Percentiles rank a stretch among this genome's conserved stretches.
Evolutionary conservation across 2,113 vertebrate genomes (phyloP).

Genomic region (Tricholaema leucomelas): DNA sequence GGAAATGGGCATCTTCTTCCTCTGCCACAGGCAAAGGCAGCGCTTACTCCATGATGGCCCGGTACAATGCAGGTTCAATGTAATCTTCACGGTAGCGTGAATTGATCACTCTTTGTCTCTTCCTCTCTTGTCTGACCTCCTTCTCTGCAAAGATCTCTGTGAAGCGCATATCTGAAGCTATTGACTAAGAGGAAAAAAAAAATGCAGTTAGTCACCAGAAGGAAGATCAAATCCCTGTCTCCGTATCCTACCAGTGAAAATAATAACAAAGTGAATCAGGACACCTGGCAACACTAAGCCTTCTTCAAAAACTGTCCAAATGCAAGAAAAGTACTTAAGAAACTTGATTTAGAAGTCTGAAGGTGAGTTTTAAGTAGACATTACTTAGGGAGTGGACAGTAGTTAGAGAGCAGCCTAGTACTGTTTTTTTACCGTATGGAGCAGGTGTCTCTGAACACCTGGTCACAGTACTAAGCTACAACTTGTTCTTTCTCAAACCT

Average conservation of each 20-base stretch:
- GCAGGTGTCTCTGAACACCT: background rate
- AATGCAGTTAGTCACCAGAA: background rate
- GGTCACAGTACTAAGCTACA: background rate
- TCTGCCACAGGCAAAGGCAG: constrained; percentile 54
- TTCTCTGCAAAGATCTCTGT: constrained; percentile 92
- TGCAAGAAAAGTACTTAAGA: background rate
- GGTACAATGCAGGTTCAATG: constrained; percentile 92
- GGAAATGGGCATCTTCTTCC: constrained; percentile 48
- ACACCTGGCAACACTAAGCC: background rate
- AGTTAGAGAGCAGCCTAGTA: background rate
- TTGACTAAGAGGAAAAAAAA: constrained; percentile 77
- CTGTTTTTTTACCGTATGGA: background rate
- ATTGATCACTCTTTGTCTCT: constrained; percentile 95
- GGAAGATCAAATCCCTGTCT: background rate
- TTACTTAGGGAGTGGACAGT: background rate
- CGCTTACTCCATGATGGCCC: constrained; percentile 95
- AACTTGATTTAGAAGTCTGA: background rate
- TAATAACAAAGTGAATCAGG: background rate
- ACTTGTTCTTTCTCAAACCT: background rate
- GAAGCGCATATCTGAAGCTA: constrained; percentile 98
- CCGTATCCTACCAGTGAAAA: background rate
- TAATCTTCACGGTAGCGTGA: constrained; percentile 96
- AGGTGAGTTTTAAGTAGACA: background rate
- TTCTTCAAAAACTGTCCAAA: background rate
- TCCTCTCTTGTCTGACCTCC: constrained; percentile 91